Evolutionary conservation across 2,797 vertebrate species (phyloP).

Genomic region (Falco rusticolus): DNA sequence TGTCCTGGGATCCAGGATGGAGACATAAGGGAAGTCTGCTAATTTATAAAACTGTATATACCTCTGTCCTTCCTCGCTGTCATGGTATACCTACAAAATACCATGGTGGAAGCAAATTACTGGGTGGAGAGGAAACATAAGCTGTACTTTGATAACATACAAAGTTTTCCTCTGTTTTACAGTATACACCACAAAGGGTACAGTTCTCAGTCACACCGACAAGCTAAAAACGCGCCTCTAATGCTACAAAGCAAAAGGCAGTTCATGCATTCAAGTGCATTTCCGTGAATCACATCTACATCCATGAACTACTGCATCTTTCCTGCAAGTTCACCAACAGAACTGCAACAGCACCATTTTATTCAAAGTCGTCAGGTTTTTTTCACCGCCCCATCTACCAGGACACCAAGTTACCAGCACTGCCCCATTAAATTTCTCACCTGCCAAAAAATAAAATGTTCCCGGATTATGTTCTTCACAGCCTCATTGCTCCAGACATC

Average conservation of each 20-base stretch:
- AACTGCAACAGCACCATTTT: not conserved
- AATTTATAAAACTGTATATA: conserved; percentile 99
- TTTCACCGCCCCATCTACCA: not conserved
- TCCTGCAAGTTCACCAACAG: not conserved
- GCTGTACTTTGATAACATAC: not conserved
- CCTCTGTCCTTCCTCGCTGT: conserved; percentile 98
- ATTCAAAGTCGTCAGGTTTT: fast-evolving
- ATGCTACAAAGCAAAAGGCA: not conserved
- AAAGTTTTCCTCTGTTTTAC: not conserved
- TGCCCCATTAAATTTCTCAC: conserved; percentile 63
- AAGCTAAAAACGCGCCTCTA: not conserved
- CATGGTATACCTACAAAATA: conserved; percentile 92
- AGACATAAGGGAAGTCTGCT: conserved; percentile 98
- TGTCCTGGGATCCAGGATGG: conserved; percentile 97
- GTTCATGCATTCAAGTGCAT: not conserved
- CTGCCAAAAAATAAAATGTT: conserved; percentile 99
- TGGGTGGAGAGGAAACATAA: not conserved
- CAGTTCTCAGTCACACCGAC: not conserved
- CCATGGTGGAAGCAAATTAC: not conserved
- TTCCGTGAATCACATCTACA: not conserved
- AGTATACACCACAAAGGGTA: not conserved
- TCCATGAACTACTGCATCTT: not conserved
- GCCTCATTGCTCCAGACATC: conserved; percentile 99
- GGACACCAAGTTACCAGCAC: not conserved
- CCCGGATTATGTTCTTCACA: conserved; percentile 96